Conservation (phyloP, 2,113 vertebrate species). For the Cephalopterus ornatus region DNA sequence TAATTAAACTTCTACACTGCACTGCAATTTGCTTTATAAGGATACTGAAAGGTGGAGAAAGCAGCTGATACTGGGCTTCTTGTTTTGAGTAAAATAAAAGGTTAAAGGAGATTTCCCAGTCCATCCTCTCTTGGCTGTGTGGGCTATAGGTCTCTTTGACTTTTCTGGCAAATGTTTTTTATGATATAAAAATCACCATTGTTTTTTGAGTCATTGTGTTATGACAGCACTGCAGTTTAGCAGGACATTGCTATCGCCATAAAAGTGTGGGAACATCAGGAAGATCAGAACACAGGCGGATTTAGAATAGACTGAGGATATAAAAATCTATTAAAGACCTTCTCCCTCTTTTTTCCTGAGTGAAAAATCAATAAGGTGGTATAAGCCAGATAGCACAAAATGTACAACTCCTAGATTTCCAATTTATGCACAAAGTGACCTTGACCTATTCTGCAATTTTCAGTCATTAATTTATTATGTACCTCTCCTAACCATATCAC, state of each 20-base stretch:
- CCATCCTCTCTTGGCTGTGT: background rate
- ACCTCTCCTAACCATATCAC: background rate
- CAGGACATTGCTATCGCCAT: background rate
- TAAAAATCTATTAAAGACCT: constrained; percentile 50
- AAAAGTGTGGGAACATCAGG: constrained; percentile 1
- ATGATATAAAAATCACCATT: background rate
- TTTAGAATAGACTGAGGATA: constrained; percentile 52
- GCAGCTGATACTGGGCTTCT: background rate
- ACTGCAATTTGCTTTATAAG: background rate
- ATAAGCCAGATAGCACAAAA: constrained; percentile 40
- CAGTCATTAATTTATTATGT: constrained; percentile 54
- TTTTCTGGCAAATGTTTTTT: background rate
- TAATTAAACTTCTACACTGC: background rate
- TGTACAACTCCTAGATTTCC: constrained; percentile 30
- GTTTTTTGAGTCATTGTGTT: background rate
- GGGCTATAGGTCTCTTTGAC: background rate
- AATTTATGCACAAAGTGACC: constrained; percentile 47
- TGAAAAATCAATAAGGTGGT: constrained; percentile 58
- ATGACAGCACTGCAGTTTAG: background rate
- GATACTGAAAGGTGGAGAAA: background rate
- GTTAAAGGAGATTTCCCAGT: background rate
- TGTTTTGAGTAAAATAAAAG: background rate
- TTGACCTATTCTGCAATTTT: constrained; percentile 63
- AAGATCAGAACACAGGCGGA: constrained; percentile 15
- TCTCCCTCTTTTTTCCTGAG: constrained; percentile 24